These are phyloP conservation scores for Lepidotrigona ventralis DNA, from an alignment of 1,140 invertebrate genomes.

Conservation along the genomic window DNA sequence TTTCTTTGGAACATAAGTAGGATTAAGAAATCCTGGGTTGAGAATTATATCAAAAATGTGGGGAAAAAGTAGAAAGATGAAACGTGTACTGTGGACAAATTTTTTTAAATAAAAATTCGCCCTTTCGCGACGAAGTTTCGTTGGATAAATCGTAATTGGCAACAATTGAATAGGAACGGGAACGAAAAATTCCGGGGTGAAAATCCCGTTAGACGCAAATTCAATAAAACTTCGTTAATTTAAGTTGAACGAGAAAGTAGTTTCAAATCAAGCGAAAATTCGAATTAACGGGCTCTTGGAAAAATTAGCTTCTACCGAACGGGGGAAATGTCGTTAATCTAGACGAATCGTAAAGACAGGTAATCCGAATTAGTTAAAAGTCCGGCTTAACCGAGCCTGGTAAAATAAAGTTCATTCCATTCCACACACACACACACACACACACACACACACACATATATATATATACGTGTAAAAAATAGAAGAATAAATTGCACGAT, in stretches of 20 bases:
- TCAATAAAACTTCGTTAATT: background rate
- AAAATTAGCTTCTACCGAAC: constrained; percentile 4
- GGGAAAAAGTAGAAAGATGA: too few relatives aligned
- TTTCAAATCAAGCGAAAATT: background rate
- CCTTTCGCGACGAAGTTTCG: background rate
- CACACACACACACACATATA: too few relatives aligned
- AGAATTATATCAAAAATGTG: too few relatives aligned
- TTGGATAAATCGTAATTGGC: background rate
- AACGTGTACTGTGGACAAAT: too few relatives aligned
- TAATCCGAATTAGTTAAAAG: constrained; percentile 10
- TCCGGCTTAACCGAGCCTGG: background rate
- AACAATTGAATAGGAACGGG: background rate
- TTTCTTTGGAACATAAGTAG: too few relatives aligned
- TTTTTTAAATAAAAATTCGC: background rate
- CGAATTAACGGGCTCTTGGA: constrained; percentile 10
- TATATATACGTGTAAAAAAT: background rate
- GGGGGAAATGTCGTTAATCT: constrained; percentile 10
- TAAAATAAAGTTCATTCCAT: background rate
- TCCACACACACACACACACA: too few relatives aligned
- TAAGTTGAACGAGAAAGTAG: background rate
- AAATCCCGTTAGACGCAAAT: background rate
- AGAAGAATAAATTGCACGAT: background rate
- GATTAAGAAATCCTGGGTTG: too few relatives aligned
- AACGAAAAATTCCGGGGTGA: background rate
- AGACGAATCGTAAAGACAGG: constrained; percentile 3